Evolutionary conservation across 2,113 vertebrate genomes (phyloP), one percentile per base, ranked within the genome.

Genomic region (Protobothrops flavoviridis): DNA sequence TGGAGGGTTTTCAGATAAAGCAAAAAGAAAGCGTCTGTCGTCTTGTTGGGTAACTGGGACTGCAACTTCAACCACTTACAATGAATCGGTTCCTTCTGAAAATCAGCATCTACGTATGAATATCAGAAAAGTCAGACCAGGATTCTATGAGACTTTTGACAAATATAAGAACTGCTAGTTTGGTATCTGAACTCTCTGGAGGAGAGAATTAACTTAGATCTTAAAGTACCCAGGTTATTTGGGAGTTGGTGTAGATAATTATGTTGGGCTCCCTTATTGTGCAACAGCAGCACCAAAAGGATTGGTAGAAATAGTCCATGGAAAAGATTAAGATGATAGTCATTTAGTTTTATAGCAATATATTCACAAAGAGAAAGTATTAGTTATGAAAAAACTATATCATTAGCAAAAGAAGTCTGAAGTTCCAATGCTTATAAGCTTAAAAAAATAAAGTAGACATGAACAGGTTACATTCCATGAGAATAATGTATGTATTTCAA

Each of bases 131-230:
- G 97, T 97, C 64, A 95, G 97, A 93, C 97, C 96, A 12, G 97
- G 97, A 23, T 97, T 97, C 95, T 97, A 97, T 17, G 97, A 97
- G 95, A 97, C 97, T 96, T 96, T 97, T 95, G 96, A 97, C 69
- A 97, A 97, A 95, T 95, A 96, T 12, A 92, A 97, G 93, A 96
- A 97, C 93, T 97, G 96, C 94, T 97, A 97, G 94, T 23, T 15
- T 9, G 59, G 55, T 64, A 10, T 13, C 55, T 81, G 88, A 4
- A 0, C 9, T 0, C 48, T 53, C 43, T n/a, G 89, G 92, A 94
- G 69, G 53, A 94, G 91, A 94, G 95, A 96, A 94, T 95, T 94
- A 96, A 95, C 94, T 96, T 4, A 95, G 96, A 95, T 95, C 96
- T 97, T 96, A 95, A 97, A 96, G 94, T 93, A 95, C 93, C 94